Conservation (phyloP, 2,797 vertebrate species). For the Tangara arthus region DNA sequence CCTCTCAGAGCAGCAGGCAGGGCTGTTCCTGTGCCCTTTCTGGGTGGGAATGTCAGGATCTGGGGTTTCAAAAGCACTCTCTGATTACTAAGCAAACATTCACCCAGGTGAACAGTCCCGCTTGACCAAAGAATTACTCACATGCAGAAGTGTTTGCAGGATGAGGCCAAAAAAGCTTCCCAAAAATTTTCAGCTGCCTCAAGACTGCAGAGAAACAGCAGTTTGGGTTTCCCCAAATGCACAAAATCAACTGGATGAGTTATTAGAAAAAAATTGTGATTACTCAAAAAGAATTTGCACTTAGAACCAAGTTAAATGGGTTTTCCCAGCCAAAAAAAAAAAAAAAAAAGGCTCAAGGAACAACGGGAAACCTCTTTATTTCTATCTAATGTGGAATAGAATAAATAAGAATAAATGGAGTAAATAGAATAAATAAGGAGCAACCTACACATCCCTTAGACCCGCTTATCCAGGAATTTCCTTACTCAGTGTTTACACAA, state of each 20-base stretch:
- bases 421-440: background rate
- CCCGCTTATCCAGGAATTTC: background rate
- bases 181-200: background rate
- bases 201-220: background rate
- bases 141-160: background rate
- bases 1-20: background rate
- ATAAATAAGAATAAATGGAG: background rate
- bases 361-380: background rate
- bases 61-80: background rate
- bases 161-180: background rate
- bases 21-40: rapidly evolving
- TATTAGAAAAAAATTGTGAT: background rate
- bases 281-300: background rate
- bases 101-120: background rate
- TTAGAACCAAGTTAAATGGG: background rate
- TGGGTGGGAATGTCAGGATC: background rate
- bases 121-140: background rate
- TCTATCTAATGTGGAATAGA: background rate
- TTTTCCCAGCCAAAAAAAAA: background rate
- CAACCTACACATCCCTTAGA: background rate
- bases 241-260: background rate
- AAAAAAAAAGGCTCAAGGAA: background rate
- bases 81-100: background rate
- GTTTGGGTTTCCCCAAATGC: background rate
- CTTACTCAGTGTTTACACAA: background rate